phyloP scores from a whole-genome alignment of 2,113 vertebrate species.

The Cynopterus brachyotis region DNA sequence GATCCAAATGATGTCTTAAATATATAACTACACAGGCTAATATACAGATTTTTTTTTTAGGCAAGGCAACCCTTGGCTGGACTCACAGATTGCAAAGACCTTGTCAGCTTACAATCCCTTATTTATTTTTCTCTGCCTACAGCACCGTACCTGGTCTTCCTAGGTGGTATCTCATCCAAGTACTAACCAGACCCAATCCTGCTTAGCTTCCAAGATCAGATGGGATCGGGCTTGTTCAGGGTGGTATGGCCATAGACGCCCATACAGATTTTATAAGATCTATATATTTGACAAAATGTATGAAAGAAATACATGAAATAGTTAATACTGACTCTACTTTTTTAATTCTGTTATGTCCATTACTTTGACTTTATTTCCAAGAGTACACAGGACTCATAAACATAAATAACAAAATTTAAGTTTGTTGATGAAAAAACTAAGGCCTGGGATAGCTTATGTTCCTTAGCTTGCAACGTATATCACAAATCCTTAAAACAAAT shows the following conservation, averaged over 20 bases:
- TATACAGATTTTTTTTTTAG: neutral
- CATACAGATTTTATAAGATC: neutral
- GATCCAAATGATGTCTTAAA: conserved; percentile 13
- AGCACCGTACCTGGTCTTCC: no score
- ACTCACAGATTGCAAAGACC: no score
- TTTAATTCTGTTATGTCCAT: neutral
- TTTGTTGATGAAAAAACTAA: neutral
- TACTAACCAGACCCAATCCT: no score
- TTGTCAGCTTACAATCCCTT: no score
- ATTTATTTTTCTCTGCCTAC: no score
- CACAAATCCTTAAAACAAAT: conserved; percentile 16
- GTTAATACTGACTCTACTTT: conserved; percentile 1
- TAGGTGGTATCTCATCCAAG: no score
- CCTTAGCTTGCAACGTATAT: neutral
- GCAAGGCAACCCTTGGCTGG: no score
- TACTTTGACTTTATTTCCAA: neutral
- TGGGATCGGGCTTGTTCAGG: no score
- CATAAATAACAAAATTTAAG: conserved; percentile 37
- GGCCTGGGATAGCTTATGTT: neutral
- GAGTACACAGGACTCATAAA: neutral
- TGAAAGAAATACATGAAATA: neutral
- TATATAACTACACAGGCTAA: neutral
- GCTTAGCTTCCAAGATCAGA: no score
- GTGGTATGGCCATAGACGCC: neutral
- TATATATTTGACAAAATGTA: neutral